Evolutionary conservation across 2,113 vertebrate genomes (phyloP), one percentile per base, ranked within the genome.

Genomic region (Myotis davidii): DNA sequence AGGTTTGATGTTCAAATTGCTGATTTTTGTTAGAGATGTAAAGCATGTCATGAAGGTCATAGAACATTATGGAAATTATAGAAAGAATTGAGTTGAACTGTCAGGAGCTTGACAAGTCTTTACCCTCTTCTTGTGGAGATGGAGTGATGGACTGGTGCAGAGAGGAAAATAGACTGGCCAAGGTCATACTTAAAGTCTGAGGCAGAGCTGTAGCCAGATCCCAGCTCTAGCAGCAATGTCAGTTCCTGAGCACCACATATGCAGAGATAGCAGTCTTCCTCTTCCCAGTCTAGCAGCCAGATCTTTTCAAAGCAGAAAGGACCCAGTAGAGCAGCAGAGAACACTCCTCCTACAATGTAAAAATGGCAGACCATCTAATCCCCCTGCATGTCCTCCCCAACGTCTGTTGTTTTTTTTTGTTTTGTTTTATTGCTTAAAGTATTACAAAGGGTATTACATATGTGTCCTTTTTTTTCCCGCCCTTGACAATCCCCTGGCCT

Each of bases 221-320:
- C 18, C 64, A 91, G 48, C 21, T 27, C 39, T 32, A 70, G 79
- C 9, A 91, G 61, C 32, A 64, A 48, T 42, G 72, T 61, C 39
- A 82, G 42, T 92, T 88, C 61, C 79, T 84, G 79, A 70, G 56
- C 8, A 64, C 52, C 34, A 85, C 27, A 54, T 54, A 64, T 5
- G 37, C 79, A 93, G n/a, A 83, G 42, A 59, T 34, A 76, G 81
- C 16, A 84, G 50, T 78, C 50, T 42, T 82, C 3, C 29, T 61
- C 25, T 85, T 69, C 88, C 29, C 70, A 94, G 54, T 64, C 61
- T 45, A 93, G 48, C 61, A 86, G 64, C 70, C 61, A 50, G 65
- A 89, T 90, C 56, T 90, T 90, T 95, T 95, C 78, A 94, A 94
- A n/a, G 61, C 81, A 74, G 50, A 86, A 21, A 93, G 18, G 23